These are phyloP conservation scores for Spondyliosoma cantharus DNA, from an alignment of 2,797 vertebrate genomes.

Conservation along the genomic window DNA sequence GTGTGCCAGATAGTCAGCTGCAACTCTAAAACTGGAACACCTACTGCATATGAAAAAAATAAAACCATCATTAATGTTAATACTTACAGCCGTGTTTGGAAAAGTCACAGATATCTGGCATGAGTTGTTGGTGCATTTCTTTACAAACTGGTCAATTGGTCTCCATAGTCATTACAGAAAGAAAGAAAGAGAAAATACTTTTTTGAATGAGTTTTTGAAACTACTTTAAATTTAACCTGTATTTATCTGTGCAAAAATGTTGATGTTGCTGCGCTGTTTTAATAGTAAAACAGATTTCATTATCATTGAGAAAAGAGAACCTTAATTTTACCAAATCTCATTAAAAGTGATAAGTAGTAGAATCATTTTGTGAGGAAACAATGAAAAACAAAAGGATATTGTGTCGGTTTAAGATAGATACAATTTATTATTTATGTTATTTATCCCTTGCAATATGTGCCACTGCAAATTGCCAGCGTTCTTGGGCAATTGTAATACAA, in stretches of 20 bases:
- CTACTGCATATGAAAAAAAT: not conserved
- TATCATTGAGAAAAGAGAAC: not conserved
- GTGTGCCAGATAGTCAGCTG: not conserved
- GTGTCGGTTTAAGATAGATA: not conserved
- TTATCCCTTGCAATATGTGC: not conserved
- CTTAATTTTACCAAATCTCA: not conserved
- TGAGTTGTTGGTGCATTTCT: not conserved
- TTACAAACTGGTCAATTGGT: not conserved
- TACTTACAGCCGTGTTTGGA: not conserved
- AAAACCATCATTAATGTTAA: not conserved
- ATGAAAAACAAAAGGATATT: no score
- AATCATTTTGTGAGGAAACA: no score
- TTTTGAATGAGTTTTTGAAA: not conserved
- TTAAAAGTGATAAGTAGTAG: not conserved
- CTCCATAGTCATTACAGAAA: not conserved
- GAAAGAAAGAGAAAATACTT: not conserved
- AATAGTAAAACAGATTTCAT: not conserved
- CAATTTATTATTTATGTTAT: not conserved
- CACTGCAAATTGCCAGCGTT: not conserved
- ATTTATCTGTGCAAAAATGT: not conserved
- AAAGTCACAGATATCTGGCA: not conserved
- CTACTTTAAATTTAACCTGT: not conserved
- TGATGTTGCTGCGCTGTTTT: not conserved
- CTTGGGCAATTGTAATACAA: not conserved
- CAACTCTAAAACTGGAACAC: not conserved